phyloP scores from a whole-genome alignment of 2,113 vertebrate genomes.

The Psittacula cyanocephala region DNA sequence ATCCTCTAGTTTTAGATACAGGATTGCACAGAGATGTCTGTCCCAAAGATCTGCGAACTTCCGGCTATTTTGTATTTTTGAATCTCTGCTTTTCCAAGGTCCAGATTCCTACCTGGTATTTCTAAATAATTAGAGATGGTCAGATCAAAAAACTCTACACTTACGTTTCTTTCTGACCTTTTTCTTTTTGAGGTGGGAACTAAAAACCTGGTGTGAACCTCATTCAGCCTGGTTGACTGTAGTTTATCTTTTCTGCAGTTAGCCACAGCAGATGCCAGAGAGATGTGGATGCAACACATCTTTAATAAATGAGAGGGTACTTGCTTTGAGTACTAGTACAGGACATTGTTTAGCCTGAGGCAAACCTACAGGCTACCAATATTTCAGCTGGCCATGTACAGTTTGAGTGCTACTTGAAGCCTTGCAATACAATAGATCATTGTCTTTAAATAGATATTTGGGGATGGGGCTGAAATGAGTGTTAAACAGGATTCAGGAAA shows the following conservation, averaged over 20 bases:
- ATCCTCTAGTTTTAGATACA: background rate
- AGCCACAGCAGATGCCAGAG: background rate
- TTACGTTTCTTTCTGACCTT: background rate
- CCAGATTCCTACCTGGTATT: background rate
- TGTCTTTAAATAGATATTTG: conserved; percentile 25
- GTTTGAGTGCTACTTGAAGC: background rate
- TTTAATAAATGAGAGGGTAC: conserved; percentile 47
- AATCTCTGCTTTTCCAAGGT: background rate
- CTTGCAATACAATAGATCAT: background rate
- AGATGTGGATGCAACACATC: background rate
- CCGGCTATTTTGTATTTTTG: background rate
- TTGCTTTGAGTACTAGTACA: conserved; percentile 35
- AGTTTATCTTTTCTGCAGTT: background rate
- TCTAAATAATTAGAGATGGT: background rate
- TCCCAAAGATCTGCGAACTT: background rate
- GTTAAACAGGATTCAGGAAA: background rate
- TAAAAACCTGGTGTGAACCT: background rate
- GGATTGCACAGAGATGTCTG: background rate
- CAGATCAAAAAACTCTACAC: background rate
- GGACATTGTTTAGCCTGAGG: conserved; percentile 52
- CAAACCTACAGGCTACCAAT: conserved; percentile 43
- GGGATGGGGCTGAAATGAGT: background rate
- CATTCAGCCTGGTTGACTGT: background rate
- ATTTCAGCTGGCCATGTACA: background rate
- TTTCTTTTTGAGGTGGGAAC: background rate